Evolutionary conservation across 2,888 invertebrate species (phyloP).

Genomic region (Gandaritis pyraliata): DNA sequence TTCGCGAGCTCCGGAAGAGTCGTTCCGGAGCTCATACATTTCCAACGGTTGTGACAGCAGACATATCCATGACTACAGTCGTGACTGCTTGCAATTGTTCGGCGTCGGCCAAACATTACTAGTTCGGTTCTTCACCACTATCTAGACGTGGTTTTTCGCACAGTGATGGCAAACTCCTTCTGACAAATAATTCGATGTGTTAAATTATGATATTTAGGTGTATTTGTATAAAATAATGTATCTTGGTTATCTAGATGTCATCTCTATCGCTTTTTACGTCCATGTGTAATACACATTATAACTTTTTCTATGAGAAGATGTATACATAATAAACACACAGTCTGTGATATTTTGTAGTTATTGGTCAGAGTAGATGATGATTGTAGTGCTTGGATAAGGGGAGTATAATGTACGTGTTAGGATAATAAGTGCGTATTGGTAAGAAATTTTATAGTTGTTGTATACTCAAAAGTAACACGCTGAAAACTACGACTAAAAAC

Average conservation of each 20-base stretch:
- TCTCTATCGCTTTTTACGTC: constrained; percentile 82
- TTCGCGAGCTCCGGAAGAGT: constrained; percentile 60
- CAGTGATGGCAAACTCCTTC: constrained; percentile 67
- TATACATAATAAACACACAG: constrained; percentile 84
- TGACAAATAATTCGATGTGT: constrained; percentile 75
- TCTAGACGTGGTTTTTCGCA: constrained; percentile 52
- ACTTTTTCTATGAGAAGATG: constrained; percentile 83
- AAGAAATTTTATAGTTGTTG: constrained; percentile 76
- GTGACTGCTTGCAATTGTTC: constrained; percentile 15
- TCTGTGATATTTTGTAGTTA: constrained; percentile 85
- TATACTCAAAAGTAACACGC: constrained; percentile 70
- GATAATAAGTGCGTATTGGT: constrained; percentile 77
- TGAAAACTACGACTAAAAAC: constrained; percentile 64
- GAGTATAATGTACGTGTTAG: constrained; percentile 76
- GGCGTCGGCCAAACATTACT: constrained; percentile 26
- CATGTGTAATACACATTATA: constrained; percentile 81
- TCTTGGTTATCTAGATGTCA: constrained; percentile 79
- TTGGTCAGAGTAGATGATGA: constrained; percentile 81
- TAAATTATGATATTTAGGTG: constrained; percentile 63
- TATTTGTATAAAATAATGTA: constrained; percentile 68
- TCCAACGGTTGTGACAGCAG: constrained; percentile 80
- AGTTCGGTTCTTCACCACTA: constrained; percentile 39
- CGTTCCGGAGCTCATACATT: constrained; percentile 58
- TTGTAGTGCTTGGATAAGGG: constrained; percentile 82
- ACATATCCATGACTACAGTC: constrained; percentile 66